A percentile compares a stretch with the other conserved stretches of the same genome.
These are phyloP conservation scores for Lasioglossum leucozonium DNA, from an alignment of 2,888 invertebrate species.

Conservation along the genomic window DNA sequence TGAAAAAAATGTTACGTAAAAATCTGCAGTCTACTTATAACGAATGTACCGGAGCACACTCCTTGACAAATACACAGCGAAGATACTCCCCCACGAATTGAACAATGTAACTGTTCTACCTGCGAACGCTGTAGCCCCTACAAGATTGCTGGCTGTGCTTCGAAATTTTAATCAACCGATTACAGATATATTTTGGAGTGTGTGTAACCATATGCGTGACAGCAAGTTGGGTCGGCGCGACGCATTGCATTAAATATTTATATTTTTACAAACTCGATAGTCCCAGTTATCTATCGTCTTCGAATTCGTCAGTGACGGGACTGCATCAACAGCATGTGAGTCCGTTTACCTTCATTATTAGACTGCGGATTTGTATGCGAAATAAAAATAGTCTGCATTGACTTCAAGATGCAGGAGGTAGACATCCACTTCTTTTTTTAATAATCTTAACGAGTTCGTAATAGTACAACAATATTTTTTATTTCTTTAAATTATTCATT, in stretches of 20 bases:
- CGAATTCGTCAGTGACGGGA: slow-evolving; percentile 84
- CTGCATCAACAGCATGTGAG: slow-evolving; percentile 85
- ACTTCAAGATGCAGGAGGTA: too few relatives aligned
- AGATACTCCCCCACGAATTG: too few relatives aligned
- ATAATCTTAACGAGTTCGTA: too few relatives aligned
- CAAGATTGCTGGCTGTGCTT: neutral
- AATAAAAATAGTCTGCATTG: too few relatives aligned
- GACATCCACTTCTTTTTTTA: too few relatives aligned
- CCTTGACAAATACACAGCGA: too few relatives aligned
- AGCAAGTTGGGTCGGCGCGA: slow-evolving; percentile 96
- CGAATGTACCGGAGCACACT: too few relatives aligned
- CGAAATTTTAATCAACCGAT: neutral
- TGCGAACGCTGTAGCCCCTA: too few relatives aligned
- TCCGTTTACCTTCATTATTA: slow-evolving; percentile 37
- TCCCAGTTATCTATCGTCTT: slow-evolving; percentile 76
- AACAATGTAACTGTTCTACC: too few relatives aligned
- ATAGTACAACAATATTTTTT: neutral
- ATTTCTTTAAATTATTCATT: too few relatives aligned
- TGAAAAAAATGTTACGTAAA: too few relatives aligned
- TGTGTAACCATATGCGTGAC: slow-evolving; percentile 94
- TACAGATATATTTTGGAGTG: slow-evolving; percentile 94
- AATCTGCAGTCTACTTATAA: too few relatives aligned
- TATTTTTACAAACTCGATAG: slow-evolving; percentile 87
- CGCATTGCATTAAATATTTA: slow-evolving; percentile 95
- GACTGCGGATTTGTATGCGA: neutral